These are phyloP conservation scores for Drosophila anceps DNA, from an alignment of 2,888 invertebrate species.

Conservation along the genomic window DNA sequence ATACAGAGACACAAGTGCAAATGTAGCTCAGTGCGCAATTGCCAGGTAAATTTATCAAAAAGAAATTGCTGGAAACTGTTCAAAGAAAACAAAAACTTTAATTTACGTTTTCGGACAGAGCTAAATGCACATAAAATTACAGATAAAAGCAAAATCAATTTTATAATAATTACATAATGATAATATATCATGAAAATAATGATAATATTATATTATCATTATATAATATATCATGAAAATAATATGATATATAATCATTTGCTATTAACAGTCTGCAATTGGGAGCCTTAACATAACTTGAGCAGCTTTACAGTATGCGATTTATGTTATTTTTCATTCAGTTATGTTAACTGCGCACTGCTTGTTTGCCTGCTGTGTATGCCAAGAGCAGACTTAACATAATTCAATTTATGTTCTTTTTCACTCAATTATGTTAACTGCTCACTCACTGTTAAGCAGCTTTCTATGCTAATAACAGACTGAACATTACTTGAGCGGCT, in stretches of 20 bases:
- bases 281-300: not conserved
- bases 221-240: not conserved
- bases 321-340: too few relatives aligned
- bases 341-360: too few relatives aligned
- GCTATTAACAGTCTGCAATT: not conserved
- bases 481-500: too few relatives aligned
- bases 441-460: not conserved
- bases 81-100: not conserved
- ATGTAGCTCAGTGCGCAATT: conserved; percentile 22
- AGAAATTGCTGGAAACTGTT: conserved; percentile 15
- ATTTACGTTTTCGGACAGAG: not conserved
- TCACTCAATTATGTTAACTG: not conserved
- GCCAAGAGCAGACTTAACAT: not conserved
- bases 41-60: conserved; percentile 13
- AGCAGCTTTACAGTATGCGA: not conserved
- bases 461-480: too few relatives aligned
- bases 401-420: not conserved
- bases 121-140: not conserved
- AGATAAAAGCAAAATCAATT: not conserved
- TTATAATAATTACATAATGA: not conserved
- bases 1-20: not conserved
- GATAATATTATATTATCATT: not conserved
- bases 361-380: too few relatives aligned
- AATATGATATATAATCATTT: not conserved
- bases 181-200: not conserved